Evolutionary conservation across 2,113 vertebrate genomes (phyloP).

Genomic region (Toxostoma redivivum): DNA sequence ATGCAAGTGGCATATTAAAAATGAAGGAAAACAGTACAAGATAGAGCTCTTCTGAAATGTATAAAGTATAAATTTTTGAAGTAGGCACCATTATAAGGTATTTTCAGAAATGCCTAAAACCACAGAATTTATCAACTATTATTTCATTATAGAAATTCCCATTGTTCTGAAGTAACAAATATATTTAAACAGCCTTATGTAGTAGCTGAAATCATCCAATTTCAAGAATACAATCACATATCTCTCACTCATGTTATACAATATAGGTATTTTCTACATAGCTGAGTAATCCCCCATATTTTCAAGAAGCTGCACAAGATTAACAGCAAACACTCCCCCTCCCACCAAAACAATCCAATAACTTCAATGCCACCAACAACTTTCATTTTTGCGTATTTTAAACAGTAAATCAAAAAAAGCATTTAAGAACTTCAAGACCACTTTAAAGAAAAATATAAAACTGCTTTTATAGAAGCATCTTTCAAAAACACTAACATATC

Average conservation of each 20-base stretch:
- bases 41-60: background rate
- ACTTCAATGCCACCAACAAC: background rate
- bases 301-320: background rate
- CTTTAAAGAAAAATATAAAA: background rate
- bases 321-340: background rate
- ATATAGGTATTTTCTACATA: background rate
- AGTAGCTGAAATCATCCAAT: background rate
- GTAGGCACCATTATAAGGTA: background rate
- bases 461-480: background rate
- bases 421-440: fast-evolving
- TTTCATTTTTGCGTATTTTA: background rate
- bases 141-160: background rate
- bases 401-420: background rate
- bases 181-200: background rate
- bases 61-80: background rate
- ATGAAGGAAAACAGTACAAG: background rate
- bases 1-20: background rate
- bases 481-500: background rate
- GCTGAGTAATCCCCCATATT: background rate
- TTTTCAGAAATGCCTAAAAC: background rate
- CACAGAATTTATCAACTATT: background rate
- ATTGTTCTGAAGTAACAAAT: background rate
- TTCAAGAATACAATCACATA: background rate
- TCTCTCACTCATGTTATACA: background rate
- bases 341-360: background rate